Conservation (phyloP, 2,797 vertebrate genomes). For the Natrix natrix region DNA sequence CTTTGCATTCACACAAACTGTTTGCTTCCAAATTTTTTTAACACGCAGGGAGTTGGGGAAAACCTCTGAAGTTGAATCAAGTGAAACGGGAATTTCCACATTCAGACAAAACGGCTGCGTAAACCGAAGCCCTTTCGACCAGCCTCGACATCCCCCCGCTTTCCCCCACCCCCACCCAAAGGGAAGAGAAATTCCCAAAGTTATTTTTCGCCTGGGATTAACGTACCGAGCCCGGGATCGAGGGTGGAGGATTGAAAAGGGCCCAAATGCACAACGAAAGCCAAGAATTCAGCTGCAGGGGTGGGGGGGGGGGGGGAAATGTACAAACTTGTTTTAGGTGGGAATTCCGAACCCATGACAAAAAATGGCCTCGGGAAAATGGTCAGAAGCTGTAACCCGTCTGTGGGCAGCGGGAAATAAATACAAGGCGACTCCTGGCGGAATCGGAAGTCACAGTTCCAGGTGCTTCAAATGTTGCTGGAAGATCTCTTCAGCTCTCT, state of each 20-base stretch:
- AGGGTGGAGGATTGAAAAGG: no score
- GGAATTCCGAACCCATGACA: not conserved
- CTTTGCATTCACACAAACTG: not conserved
- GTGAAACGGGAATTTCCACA: not conserved
- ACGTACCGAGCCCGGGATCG: not conserved
- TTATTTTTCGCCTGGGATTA: not conserved
- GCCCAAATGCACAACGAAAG: not conserved
- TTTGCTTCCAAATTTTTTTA: not conserved
- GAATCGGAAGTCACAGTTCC: not conserved
- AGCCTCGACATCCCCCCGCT: not conserved
- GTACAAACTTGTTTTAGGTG: not conserved
- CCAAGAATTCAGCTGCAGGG: no score
- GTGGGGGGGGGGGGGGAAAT: no score
- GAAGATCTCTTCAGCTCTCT: conserved; percentile 80
- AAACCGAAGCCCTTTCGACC: not conserved
- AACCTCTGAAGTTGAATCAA: not conserved
- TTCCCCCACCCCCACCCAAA: not conserved
- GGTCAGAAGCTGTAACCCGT: not conserved
- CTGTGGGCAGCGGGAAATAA: not conserved
- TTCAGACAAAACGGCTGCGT: not conserved
- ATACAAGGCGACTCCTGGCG: not conserved
- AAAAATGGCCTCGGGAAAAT: no score
- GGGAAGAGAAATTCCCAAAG: not conserved
- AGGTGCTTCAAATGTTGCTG: conserved; percentile 38
- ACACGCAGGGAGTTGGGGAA: not conserved